Evolutionary conservation across 2,797 vertebrate species (phyloP).

Genomic region (Todus mexicanus): DNA sequence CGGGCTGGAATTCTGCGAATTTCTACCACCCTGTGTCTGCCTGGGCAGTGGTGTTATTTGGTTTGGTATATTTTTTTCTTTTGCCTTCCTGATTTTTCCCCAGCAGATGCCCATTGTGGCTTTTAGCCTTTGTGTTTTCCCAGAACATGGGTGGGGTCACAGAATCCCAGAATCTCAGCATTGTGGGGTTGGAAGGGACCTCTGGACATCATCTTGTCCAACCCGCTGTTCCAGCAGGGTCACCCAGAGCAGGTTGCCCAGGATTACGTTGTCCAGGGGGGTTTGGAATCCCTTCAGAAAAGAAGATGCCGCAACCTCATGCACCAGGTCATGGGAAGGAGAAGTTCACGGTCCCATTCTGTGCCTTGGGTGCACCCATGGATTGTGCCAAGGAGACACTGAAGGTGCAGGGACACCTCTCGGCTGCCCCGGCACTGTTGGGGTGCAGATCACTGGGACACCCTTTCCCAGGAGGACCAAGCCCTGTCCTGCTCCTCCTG

Average conservation of each 20-base stretch:
- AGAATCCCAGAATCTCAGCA: too few species aligned
- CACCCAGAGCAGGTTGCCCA: too few species aligned
- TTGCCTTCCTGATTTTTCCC: neutral
- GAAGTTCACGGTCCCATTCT: neutral
- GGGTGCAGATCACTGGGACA: neutral
- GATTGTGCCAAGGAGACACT: too few species aligned
- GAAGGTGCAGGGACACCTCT: neutral
- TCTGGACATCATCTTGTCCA: too few species aligned
- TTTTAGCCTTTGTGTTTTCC: neutral
- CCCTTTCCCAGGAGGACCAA: neutral
- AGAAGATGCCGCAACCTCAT: neutral
- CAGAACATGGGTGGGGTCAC: too few species aligned
- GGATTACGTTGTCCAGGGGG: too few species aligned
- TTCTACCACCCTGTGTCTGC: neutral
- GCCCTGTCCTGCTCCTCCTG: neutral
- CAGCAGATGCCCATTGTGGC: neutral
- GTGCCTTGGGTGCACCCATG: neutral
- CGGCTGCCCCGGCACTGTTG: neutral
- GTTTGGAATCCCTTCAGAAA: too few species aligned
- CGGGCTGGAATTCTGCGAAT: neutral
- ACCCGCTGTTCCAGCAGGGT: too few species aligned
- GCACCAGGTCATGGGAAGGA: neutral
- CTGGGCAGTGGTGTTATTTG: neutral
- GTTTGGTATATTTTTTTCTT: neutral
- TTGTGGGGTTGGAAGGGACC: too few species aligned